Conservation (phyloP, 2,888 invertebrate species). For the Eupithecia inturbata region DNA sequence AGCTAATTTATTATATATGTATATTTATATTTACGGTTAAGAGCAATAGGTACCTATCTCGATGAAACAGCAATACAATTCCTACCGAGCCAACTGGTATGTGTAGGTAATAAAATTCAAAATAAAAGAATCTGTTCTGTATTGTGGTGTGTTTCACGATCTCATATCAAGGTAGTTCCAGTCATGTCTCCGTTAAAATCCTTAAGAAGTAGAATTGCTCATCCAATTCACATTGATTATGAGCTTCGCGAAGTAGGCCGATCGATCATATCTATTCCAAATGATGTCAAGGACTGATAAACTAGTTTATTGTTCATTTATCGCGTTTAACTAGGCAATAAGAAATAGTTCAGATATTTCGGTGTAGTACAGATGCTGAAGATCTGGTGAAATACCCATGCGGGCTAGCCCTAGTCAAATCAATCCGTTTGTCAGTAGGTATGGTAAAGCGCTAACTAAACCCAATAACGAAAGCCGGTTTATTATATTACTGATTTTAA, state of each 20-base stretch:
- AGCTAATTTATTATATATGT: too few species aligned
- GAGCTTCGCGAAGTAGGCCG: slow-evolving; percentile 39
- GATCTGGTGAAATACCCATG: slow-evolving; percentile 30
- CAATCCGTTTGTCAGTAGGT: too few species aligned
- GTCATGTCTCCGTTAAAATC: not conserved
- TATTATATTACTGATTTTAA: not conserved
- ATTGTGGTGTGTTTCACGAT: not conserved
- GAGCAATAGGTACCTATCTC: not conserved
- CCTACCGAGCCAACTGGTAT: not conserved
- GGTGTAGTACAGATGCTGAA: slow-evolving; percentile 24
- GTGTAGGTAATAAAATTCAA: too few species aligned
- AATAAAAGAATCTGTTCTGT: too few species aligned
- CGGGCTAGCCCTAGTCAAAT: not conserved
- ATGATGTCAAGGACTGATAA: slow-evolving; percentile 57
- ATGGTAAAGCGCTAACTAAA: not conserved
- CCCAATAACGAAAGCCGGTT: not conserved
- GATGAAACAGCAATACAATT: not conserved
- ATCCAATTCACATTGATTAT: slow-evolving; percentile 18
- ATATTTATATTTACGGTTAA: too few species aligned
- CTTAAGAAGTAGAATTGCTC: not conserved
- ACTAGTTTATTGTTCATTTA: slow-evolving; percentile 21
- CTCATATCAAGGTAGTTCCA: not conserved
- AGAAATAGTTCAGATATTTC: slow-evolving; percentile 29
- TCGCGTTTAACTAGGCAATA: slow-evolving; percentile 11
- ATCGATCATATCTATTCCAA: slow-evolving; percentile 46